Evolutionary conservation across 2,113 vertebrate species (phyloP).

Genomic region (Podarcis muralis): DNA sequence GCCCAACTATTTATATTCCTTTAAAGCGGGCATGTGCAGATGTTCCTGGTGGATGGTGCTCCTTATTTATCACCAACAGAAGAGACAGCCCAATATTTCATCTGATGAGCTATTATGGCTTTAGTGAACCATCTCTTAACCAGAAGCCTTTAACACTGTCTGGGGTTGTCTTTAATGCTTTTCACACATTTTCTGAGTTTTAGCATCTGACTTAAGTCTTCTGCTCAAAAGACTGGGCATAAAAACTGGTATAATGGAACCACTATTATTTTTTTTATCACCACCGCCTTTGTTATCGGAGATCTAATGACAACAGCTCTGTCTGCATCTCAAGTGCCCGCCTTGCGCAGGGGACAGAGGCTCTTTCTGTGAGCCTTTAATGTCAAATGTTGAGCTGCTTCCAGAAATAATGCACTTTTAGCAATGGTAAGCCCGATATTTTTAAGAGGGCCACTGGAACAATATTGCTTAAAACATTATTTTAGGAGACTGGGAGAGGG

Average conservation of each 20-base stretch:
- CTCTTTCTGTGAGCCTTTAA: slow-evolving; percentile 10
- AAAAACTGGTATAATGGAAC: background rate
- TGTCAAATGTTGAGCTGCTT: slow-evolving; percentile 30
- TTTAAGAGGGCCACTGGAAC: slow-evolving; percentile 15
- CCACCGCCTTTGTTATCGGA: background rate
- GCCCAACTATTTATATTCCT: background rate
- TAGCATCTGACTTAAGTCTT: background rate
- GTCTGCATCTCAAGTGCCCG: background rate
- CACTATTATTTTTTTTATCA: background rate
- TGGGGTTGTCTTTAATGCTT: background rate
- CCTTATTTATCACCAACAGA: fast-evolving
- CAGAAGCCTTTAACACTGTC: background rate
- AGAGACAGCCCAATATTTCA: background rate
- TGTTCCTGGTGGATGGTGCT: background rate
- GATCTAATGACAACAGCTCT: background rate
- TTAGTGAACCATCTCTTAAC: slow-evolving; percentile 3
- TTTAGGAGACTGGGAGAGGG: slow-evolving; percentile 21
- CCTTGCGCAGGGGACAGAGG: background rate
- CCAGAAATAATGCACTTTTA: slow-evolving; percentile 20
- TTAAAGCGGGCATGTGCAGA: background rate
- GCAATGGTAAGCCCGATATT: slow-evolving; percentile 39
- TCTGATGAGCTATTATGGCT: background rate
- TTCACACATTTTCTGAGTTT: slow-evolving; percentile 27
- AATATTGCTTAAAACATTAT: slow-evolving; percentile 31
- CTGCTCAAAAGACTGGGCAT: background rate